A percentile compares a stretch with the other conserved stretches of the same genome.
These are phyloP conservation scores for Pangasianodon hypophthalmus DNA, from an alignment of 2,113 vertebrate species.

Conservation along the genomic window DNA sequence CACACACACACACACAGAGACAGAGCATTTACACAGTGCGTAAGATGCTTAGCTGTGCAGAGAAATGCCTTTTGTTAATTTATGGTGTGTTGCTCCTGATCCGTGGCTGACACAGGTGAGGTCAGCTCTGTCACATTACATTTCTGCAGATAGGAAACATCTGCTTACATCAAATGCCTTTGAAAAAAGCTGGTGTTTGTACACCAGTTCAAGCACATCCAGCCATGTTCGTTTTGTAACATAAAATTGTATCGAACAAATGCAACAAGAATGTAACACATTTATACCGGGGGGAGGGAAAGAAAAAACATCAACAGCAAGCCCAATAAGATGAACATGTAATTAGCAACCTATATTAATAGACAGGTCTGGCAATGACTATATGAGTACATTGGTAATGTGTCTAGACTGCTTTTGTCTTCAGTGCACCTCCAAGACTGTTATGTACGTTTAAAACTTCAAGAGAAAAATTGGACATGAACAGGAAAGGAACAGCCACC, in stretches of 20 bases:
- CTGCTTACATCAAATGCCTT: slow-evolving; percentile 44
- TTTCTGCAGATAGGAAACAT: slow-evolving; percentile 49
- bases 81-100: slow-evolving; percentile 46
- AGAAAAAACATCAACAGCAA: not conserved
- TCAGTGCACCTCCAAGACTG: not conserved
- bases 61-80: slow-evolving; percentile 52
- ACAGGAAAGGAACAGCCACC: slow-evolving; percentile 18
- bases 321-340: not conserved
- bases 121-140: slow-evolving; percentile 52
- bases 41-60: slow-evolving; percentile 41
- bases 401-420: not conserved
- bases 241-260: not conserved
- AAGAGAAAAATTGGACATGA: slow-evolving; percentile 13
- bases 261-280: not conserved
- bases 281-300: not conserved
- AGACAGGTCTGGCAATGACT: not conserved
- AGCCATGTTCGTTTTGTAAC: not conserved
- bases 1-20: not conserved
- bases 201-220: slow-evolving; percentile 17
- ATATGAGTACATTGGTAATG: not conserved
- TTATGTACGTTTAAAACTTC: slow-evolving; percentile 12
- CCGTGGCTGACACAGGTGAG: slow-evolving; percentile 48
- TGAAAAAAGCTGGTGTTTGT: not conserved
- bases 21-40: slow-evolving; percentile 36
- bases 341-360: not conserved